Percentiles rank a stretch among this genome's conserved stretches.
phyloP scores from a whole-genome alignment of 2,888 invertebrate species.

The Halictus quadricinctus region DNA sequence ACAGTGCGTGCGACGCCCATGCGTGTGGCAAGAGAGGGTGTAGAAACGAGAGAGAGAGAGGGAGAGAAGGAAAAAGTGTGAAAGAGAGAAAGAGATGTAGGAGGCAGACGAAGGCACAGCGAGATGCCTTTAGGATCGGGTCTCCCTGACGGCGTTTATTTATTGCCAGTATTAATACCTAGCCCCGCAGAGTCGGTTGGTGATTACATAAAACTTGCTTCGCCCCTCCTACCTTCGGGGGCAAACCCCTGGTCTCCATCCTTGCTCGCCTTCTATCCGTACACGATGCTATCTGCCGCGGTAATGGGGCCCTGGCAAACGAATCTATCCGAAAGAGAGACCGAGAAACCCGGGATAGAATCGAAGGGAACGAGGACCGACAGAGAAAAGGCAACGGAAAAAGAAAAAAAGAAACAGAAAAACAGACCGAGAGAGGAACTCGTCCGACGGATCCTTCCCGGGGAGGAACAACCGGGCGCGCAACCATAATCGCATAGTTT shows the following conservation, averaged over 20 bases:
- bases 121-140: conserved; percentile 63
- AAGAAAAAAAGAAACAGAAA: background rate
- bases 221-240: conserved; percentile 62
- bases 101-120: conserved; percentile 55
- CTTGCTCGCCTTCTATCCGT: conserved; percentile 50
- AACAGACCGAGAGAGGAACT: background rate
- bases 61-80: conserved; percentile 32
- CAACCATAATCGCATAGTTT: conserved; percentile 42
- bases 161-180: conserved; percentile 79
- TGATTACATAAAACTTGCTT: conserved; percentile 79
- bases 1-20: conserved; percentile 42
- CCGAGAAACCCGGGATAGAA: background rate
- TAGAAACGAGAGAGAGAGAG: conserved; percentile 40
- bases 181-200: conserved; percentile 73
- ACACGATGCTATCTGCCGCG: conserved; percentile 53
- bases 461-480: conserved; percentile 7
- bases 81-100: conserved; percentile 37
- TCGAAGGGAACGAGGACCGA: background rate
- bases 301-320: conserved; percentile 64
- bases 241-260: conserved; percentile 55
- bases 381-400: background rate
- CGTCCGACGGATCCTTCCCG: conserved; percentile 12
- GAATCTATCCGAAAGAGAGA: conserved; percentile 61
- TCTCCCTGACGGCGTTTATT: conserved; percentile 75
- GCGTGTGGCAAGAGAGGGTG: conserved; percentile 43